Conservation (phyloP, 2,797 vertebrate genomes). For the Mormyrus proboscirostris region DNA sequence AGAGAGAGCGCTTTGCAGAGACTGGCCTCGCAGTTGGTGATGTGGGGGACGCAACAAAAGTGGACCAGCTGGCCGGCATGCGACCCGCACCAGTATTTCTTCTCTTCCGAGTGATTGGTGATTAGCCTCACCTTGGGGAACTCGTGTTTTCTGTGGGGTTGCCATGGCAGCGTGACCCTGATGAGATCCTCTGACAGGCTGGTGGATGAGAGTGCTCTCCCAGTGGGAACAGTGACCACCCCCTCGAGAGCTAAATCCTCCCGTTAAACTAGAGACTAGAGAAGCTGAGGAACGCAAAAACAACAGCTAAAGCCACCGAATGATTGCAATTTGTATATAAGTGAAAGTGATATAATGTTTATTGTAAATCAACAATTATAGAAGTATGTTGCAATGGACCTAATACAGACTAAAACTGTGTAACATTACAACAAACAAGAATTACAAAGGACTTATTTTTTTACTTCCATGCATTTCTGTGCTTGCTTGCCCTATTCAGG, state of each 20-base stretch:
- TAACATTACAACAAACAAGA: background rate
- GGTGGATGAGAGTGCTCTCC: slow-evolving; percentile 11
- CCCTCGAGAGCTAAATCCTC: slow-evolving; percentile 11
- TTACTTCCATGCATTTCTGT: background rate
- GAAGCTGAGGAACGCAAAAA: background rate
- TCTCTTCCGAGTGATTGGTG: background rate
- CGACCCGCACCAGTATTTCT: background rate
- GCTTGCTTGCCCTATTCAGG: background rate
- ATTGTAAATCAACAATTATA: background rate
- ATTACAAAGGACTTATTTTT: background rate
- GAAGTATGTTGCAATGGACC: background rate
- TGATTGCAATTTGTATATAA: background rate
- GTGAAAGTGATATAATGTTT: background rate
- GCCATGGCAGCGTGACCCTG: slow-evolving; percentile 22
- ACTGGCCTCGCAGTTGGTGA: background rate
- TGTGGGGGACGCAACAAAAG: background rate
- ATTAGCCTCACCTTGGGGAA: slow-evolving; percentile 21
- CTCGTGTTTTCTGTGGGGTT: slow-evolving; percentile 13
- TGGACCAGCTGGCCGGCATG: background rate
- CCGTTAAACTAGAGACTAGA: slow-evolving; percentile 12
- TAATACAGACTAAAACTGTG: background rate
- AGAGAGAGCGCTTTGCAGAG: background rate
- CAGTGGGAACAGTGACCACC: slow-evolving; percentile 16
- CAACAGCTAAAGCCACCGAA: slow-evolving; percentile 3
- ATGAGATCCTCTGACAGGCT: background rate